phyloP scores from a whole-genome alignment of 2,113 vertebrate genomes.

The Uropsilus gracilis region DNA sequence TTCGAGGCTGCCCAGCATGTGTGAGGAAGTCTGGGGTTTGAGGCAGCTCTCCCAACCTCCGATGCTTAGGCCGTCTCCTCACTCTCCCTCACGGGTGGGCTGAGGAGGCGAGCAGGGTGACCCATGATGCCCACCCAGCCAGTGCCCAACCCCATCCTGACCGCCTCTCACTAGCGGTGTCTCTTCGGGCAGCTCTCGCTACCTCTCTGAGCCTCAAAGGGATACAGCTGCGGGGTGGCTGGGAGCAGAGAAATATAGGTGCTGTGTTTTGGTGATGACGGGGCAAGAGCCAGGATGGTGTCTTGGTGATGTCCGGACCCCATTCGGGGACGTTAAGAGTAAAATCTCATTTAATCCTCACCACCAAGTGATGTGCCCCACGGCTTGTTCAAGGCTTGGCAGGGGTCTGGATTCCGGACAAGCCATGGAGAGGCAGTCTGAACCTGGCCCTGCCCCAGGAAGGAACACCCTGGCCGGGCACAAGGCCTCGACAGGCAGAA shows the following conservation, averaged over 20 bases:
- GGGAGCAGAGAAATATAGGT: background rate
- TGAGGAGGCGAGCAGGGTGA: background rate
- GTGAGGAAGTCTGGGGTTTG: background rate
- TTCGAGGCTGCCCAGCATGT: background rate
- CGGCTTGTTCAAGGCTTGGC: background rate
- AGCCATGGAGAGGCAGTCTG: background rate
- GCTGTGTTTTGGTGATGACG: background rate
- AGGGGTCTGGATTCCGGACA: background rate
- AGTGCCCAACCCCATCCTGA: background rate
- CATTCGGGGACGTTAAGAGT: background rate
- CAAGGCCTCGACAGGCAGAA: background rate
- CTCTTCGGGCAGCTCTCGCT: background rate
- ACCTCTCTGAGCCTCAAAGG: background rate
- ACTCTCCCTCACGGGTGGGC: background rate
- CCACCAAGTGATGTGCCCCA: background rate
- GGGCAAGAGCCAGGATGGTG: rapidly evolving
- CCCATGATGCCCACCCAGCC: background rate
- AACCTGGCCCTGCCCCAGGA: background rate
- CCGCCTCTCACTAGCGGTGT: background rate
- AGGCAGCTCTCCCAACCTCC: background rate
- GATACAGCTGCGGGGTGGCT: background rate
- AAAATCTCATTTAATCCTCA: background rate
- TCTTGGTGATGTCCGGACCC: too few relatives aligned
- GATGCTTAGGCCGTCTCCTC: background rate
- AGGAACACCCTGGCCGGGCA: background rate